phyloP scores from a whole-genome alignment of 2,113 vertebrate species.

The Aphyosemion australe region DNA sequence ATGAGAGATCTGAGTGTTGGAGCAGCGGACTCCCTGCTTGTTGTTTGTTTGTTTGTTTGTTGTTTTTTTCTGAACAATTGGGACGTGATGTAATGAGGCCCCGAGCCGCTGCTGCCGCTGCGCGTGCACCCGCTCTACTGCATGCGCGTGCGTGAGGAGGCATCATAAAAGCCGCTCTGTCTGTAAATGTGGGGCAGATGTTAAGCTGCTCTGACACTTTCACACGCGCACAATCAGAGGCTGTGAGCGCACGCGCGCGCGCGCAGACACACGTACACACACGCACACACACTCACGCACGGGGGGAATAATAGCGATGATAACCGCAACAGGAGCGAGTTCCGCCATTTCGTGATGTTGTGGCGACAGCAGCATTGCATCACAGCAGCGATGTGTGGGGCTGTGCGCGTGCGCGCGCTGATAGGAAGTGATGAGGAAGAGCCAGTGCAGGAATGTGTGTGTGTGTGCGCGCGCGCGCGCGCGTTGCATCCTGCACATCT shows the following conservation, averaged over 20 bases:
- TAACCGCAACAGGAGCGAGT: slow-evolving; percentile 62
- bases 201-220: slow-evolving; percentile 48
- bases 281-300: slow-evolving; percentile 17
- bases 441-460: slow-evolving; percentile 52
- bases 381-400: slow-evolving; percentile 32
- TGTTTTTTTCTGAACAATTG: slow-evolving; percentile 53
- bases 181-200: slow-evolving; percentile 65
- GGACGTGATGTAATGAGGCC: slow-evolving; percentile 65
- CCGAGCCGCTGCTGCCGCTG: slow-evolving; percentile 30
- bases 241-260: not conserved
- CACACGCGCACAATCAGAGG: slow-evolving; percentile 1
- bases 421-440: slow-evolving; percentile 13
- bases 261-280: not conserved
- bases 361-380: slow-evolving; percentile 59
- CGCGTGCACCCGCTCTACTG: slow-evolving; percentile 10
- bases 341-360: slow-evolving; percentile 78
- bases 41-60: slow-evolving; percentile 23
- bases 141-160: slow-evolving; percentile 38
- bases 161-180: slow-evolving; percentile 43
- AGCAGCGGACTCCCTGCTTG: not conserved
- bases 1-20: slow-evolving; percentile 1
- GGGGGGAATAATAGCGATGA: slow-evolving; percentile 31
- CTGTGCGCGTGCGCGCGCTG: not conserved
- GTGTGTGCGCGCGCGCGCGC: slow-evolving; percentile 5
- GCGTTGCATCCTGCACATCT: slow-evolving; percentile 14